These are phyloP conservation scores for Folsomia manolachei DNA, from an alignment of 2,888 invertebrate species.

Conservation along the genomic window DNA sequence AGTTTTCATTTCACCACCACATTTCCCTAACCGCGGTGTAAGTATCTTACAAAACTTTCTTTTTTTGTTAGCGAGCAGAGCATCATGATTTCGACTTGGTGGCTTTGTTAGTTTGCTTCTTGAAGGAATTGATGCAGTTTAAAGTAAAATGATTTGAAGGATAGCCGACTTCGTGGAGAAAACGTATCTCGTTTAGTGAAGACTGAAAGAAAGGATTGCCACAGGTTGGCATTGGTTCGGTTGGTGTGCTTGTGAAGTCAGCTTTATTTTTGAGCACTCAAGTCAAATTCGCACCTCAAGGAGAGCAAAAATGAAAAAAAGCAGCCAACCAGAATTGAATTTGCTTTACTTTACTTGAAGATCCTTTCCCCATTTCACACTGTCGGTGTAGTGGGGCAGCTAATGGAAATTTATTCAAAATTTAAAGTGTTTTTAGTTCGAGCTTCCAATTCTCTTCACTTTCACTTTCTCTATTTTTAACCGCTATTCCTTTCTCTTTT, in stretches of 20 bases:
- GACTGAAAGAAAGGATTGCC: not conserved
- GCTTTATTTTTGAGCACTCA: no score
- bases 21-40: not conserved
- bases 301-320: constrained; percentile 8
- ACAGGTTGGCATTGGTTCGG: not conserved
- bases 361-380: constrained; percentile 11
- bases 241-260: not conserved
- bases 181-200: no score
- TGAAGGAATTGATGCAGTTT: not conserved
- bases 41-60: no score
- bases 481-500: not conserved
- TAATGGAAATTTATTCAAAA: not conserved
- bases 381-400: not conserved
- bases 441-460: not conserved
- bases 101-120: not conserved
- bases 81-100: not conserved
- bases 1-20: not conserved
- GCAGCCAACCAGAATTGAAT: no score
- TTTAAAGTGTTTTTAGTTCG: no score
- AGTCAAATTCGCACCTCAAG: not conserved
- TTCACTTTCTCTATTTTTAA: not conserved
- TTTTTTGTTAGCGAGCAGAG: no score
- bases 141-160: not conserved
- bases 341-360: no score
- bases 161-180: no score